Evolutionary conservation across 2,797 vertebrate genomes (phyloP).

Genomic region (Girardinus metallicus): DNA sequence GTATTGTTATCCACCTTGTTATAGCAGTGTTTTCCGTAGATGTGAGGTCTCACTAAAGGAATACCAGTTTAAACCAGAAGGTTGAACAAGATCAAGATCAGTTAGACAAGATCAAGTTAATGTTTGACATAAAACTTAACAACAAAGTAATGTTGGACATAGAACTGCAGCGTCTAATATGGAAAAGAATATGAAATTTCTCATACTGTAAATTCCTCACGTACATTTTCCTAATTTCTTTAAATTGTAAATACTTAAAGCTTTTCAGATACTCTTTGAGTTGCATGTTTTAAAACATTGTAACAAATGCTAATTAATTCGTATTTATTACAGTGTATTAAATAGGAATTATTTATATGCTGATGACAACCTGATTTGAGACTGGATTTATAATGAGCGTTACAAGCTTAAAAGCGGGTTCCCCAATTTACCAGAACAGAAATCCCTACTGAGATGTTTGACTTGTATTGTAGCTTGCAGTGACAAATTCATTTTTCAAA

Average conservation of each 20-base stretch:
- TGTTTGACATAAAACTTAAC: neutral
- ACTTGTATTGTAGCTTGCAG: neutral
- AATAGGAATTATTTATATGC: neutral
- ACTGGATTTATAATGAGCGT: constrained; percentile 8
- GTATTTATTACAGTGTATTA: neutral
- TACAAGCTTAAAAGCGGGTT: neutral
- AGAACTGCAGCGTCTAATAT: neutral
- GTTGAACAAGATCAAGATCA: neutral
- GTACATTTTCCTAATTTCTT: neutral
- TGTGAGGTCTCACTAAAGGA: constrained; percentile 71
- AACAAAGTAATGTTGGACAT: neutral
- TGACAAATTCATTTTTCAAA: neutral
- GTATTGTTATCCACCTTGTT: constrained; percentile 30
- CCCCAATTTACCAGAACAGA: neutral
- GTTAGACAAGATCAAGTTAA: neutral
- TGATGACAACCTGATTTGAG: neutral
- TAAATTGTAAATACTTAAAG: neutral
- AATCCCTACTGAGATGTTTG: neutral
- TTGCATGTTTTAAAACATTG: neutral
- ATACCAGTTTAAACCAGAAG: constrained; percentile 19
- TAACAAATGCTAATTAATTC: neutral
- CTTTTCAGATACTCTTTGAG: neutral
- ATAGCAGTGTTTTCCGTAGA: constrained; percentile 34
- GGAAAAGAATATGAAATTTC: neutral
- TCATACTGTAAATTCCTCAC: neutral